These are phyloP conservation scores for Felis chaus DNA, from an alignment of 2,113 vertebrate genomes.

Conservation along the genomic window DNA sequence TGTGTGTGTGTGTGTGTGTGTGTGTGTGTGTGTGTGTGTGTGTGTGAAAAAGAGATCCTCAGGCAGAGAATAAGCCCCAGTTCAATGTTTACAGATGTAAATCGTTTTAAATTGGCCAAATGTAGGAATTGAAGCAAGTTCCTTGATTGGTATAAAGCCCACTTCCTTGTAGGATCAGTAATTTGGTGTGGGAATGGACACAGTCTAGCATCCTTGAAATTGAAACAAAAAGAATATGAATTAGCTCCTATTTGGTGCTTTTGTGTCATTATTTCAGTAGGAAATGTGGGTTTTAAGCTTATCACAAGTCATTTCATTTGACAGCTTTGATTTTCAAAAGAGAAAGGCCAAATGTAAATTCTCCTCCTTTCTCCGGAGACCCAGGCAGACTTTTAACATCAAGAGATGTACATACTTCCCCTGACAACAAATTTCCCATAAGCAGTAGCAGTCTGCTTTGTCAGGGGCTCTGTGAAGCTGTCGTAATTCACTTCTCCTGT, in stretches of 20 bases:
- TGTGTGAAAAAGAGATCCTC: not conserved
- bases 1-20: not conserved
- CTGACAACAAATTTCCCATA: not conserved
- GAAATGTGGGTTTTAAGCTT: constrained; percentile 15
- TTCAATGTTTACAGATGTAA: constrained; percentile 3
- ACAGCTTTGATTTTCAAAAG: constrained; percentile 52
- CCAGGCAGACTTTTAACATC: not conserved
- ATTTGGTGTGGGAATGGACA: constrained; percentile 20
- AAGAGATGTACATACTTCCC: not conserved
- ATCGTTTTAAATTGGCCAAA: constrained; percentile 27
- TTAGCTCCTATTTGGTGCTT: not conserved
- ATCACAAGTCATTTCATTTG: constrained; percentile 13
- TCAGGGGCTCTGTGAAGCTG: not conserved
- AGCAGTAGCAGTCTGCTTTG: not conserved
- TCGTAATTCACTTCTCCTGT: not conserved
- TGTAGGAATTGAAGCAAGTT: constrained; percentile 21
- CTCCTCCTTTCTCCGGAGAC: not conserved
- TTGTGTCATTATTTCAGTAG: not conserved
- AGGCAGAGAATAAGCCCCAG: not conserved
- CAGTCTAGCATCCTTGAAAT: constrained; percentile 14
- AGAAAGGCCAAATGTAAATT: constrained; percentile 14
- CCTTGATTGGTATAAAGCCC: not conserved
- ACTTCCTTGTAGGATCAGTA: constrained; percentile 32
- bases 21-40: not conserved
- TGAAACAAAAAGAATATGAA: not conserved